A percentile compares a stretch with the other conserved stretches of the same genome.
phyloP scores from a whole-genome alignment of 92 coral and sea anemone species.

The Epizoanthus rinbou region DNA sequence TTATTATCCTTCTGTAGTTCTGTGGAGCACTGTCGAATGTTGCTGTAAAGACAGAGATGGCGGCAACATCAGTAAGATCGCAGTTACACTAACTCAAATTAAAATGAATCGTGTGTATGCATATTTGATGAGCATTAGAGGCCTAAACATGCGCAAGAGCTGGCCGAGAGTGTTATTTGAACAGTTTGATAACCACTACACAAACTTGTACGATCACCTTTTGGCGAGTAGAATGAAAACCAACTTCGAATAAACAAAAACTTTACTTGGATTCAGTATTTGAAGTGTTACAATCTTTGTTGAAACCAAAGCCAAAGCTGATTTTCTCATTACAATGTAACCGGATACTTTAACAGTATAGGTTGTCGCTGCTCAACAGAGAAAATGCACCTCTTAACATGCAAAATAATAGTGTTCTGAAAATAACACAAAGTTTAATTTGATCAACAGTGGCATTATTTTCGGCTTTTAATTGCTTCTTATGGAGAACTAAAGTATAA shows the following conservation, averaged over 20 bases:
- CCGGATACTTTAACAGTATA: neutral
- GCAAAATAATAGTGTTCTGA: constrained; percentile 9
- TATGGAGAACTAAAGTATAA: neutral
- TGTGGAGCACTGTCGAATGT: neutral
- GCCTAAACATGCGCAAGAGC: neutral
- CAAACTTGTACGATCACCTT: neutral
- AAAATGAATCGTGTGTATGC: constrained; percentile 10
- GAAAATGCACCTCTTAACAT: neutral
- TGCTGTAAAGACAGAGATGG: neutral
- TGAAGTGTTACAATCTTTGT: neutral
- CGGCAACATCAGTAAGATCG: constrained; percentile 3
- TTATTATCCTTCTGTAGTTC: neutral
- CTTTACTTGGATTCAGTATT: neutral
- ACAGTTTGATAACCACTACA: constrained; percentile 2
- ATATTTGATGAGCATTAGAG: neutral
- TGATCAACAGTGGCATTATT: neutral
- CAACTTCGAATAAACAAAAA: constrained; percentile 1
- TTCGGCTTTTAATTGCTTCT: neutral
- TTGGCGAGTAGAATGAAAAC: neutral
- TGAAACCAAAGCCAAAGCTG: neutral
- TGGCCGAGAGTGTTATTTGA: neutral
- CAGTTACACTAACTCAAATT: constrained; percentile 3
- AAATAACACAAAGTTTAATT: neutral
- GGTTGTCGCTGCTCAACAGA: neutral
- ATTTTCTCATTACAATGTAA: neutral